phyloP scores from a whole-genome alignment of 2,113 vertebrate species.

The Apeltes quadracus region DNA sequence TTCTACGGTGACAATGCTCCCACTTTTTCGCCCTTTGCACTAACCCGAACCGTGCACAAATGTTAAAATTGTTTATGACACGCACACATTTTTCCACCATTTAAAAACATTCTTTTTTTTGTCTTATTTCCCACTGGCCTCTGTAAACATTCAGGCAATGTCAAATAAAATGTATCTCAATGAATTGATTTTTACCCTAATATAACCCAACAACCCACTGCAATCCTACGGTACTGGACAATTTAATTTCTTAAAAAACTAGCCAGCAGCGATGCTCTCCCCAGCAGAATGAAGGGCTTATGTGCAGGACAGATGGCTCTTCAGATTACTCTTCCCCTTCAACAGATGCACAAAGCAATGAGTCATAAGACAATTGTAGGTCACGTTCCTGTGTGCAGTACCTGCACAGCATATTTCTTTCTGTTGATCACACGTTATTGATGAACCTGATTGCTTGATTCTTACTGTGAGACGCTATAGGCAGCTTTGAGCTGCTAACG shows the following conservation, averaged over 20 bases:
- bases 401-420: constrained; percentile 14
- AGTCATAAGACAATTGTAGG: constrained; percentile 21
- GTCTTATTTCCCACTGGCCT: constrained; percentile 13
- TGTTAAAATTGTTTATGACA: constrained; percentile 4
- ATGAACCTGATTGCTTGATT: constrained; percentile 15
- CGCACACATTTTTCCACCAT: not conserved
- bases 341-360: constrained; percentile 28
- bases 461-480: not conserved
- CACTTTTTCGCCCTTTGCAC: constrained; percentile 35
- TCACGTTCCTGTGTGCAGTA: constrained; percentile 5
- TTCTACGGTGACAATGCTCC: constrained; percentile 58
- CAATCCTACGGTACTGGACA: constrained; percentile 45
- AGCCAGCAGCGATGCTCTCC: constrained; percentile 38
- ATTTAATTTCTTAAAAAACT: constrained; percentile 31
- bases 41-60: constrained; percentile 14
- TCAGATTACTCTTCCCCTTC: constrained; percentile 44
- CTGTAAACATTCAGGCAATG: constrained; percentile 21
- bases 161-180: constrained; percentile 23
- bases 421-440: constrained; percentile 3
- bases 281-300: constrained; percentile 36
- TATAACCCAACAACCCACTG: constrained; percentile 14
- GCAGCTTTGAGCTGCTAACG: too few relatives aligned
- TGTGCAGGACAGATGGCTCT: constrained; percentile 44
- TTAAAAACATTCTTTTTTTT: not conserved
- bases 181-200: constrained; percentile 34